Base-by-base conservation (phyloP, 2,113 vertebrate species). In the Callionymus lyra region DNA sequence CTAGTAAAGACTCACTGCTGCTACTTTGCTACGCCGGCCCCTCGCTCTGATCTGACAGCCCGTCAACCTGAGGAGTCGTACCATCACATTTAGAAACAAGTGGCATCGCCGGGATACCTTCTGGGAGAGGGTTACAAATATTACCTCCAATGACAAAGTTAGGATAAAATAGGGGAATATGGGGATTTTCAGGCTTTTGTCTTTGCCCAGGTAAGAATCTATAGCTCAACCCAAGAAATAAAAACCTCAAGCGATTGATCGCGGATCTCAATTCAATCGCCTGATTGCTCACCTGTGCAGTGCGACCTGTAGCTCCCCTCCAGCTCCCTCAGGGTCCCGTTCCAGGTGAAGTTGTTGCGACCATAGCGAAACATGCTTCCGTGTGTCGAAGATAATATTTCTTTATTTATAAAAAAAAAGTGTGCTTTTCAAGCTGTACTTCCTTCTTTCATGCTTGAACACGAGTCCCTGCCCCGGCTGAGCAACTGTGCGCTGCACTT, bases 321-420 rank as follows among this genome's bases (percentile, higher is more conserved):
- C 35, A 72, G 57, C 41, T 72, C 59, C 36, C 31, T 68, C 53
- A 84, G 61, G 6, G 75, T 79, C 17, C 63, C 58, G 15, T 68
- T 80, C 79, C 78, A 80, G 41, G 80, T 81, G 36, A 80, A 80
- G 31, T 68, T 46, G 38, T 43, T 60, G 12, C 43, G 53, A 5
- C 71, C 38, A 17, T 56, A 68, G 47, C 48, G 38, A 59, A 71
- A 74, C 81, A 82, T 82, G 4, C 8, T 8, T 27, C 21, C 21
- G 21, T 8, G 4, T 27, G 4, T 5, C 21, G 4, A 4, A 5
- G 4, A 8, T 27, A 4, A 5, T 27, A 8, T 27, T 27, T 27
- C 4, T 27, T 27, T 27, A 27, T 27, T 27, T 4, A 27, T 27
- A 8, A 27, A n/a, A n/a, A n/a, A n/a, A n/a, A 27, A 27, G 21